These are phyloP conservation scores for Buathra laborator DNA, from an alignment of 2,888 invertebrate genomes.

Conservation along the genomic window DNA sequence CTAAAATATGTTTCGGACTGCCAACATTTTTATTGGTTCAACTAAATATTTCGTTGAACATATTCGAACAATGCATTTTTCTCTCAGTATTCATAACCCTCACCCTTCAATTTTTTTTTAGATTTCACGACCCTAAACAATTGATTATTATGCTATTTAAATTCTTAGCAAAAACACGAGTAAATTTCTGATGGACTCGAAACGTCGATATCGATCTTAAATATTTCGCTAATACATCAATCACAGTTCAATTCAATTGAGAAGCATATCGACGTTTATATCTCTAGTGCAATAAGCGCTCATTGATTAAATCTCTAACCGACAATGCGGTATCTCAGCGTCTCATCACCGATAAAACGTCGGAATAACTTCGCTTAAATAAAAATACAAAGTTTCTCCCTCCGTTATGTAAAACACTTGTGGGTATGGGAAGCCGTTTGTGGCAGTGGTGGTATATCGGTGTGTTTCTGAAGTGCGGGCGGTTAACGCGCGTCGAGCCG, in stretches of 20 bases:
- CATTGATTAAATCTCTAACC: conserved; percentile 28
- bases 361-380: conserved; percentile 28
- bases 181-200: not conserved
- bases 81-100: too few relatives aligned
- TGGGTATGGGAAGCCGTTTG: not conserved
- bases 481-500: conserved; percentile 56
- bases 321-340: conserved; percentile 3
- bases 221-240: conserved; percentile 1
- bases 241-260: not conserved
- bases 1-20: too few relatives aligned
- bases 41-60: too few relatives aligned
- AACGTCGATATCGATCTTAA: not conserved
- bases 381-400: conserved; percentile 31
- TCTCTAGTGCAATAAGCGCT: not conserved
- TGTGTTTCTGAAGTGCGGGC: conserved; percentile 57
- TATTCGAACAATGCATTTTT: too few relatives aligned
- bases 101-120: too few relatives aligned
- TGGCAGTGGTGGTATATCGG: conserved; percentile 22
- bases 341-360: conserved; percentile 19
- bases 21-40: too few relatives aligned
- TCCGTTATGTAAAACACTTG: conserved; percentile 50
- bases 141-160: not conserved
- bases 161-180: not conserved
- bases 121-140: not conserved
- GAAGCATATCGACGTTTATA: not conserved